Conservation (phyloP, 1,140 invertebrate genomes). For the Vanessa atalanta region DNA sequence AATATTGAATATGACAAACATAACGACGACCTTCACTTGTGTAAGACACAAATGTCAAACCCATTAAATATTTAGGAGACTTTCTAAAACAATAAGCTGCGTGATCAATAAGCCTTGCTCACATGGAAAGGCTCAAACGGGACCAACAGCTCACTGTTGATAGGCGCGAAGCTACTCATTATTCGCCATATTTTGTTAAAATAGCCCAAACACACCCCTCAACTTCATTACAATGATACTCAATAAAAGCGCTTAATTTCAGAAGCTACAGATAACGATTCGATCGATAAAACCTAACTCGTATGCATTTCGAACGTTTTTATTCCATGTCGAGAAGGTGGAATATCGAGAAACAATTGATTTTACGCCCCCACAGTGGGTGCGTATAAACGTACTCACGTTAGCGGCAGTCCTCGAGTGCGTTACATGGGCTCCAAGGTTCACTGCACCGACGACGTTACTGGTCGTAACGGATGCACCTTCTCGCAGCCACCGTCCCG, state of each 20-base stretch:
- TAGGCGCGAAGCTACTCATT: slow-evolving; percentile 43
- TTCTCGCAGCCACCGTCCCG: slow-evolving; percentile 57
- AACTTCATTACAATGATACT: slow-evolving; percentile 42
- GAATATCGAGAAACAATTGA: slow-evolving; percentile 41
- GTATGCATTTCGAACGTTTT: slow-evolving; percentile 16
- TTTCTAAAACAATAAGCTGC: slow-evolving; percentile 10
- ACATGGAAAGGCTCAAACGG: slow-evolving; percentile 23
- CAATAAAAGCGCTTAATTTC: slow-evolving; percentile 51
- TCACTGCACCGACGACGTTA: slow-evolving; percentile 57
- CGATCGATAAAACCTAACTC: slow-evolving; percentile 63
- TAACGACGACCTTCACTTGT: slow-evolving; percentile 23
- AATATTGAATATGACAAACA: slow-evolving; percentile 33
- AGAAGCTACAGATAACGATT: slow-evolving; percentile 48
- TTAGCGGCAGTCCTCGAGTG: slow-evolving; percentile 48
- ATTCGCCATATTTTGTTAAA: slow-evolving; percentile 26
- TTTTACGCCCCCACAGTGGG: slow-evolving; percentile 35
- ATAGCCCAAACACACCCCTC: slow-evolving; percentile 25
- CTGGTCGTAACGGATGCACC: slow-evolving; percentile 55
- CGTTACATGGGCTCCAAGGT: slow-evolving; percentile 64
- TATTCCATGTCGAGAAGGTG: slow-evolving; percentile 5
- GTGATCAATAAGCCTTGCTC: slow-evolving; percentile 52
- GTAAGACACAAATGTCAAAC: slow-evolving; percentile 21
- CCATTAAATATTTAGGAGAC: slow-evolving; percentile 14
- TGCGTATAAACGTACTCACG: slow-evolving; percentile 58
- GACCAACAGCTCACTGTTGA: slow-evolving; percentile 12